Conservation (phyloP, 37 sponge, comb jelly and placozoan genomes). For the Eunapius fragilis region DNA sequence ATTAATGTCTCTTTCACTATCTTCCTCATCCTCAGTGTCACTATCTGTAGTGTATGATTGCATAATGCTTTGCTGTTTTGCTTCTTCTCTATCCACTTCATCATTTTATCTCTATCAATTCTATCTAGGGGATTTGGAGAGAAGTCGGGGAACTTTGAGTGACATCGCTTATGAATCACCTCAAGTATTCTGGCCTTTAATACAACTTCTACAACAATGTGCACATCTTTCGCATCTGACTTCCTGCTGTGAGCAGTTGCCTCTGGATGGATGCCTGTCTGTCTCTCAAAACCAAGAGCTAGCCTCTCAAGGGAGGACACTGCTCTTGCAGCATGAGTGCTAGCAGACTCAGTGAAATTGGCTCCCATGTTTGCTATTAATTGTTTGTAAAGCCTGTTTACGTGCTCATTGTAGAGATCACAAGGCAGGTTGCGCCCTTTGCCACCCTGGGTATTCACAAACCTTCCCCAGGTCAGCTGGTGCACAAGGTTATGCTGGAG, state of each 20-base stretch:
- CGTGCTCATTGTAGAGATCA: slow-evolving; percentile 59
- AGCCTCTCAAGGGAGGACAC: slow-evolving; percentile 19
- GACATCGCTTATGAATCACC: neutral
- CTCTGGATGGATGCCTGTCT: neutral
- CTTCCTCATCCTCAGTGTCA: neutral
- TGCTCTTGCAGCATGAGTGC: slow-evolving; percentile 29
- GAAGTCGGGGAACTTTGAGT: slow-evolving; percentile 2
- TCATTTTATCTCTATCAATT: neutral
- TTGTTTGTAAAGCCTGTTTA: slow-evolving; percentile 41
- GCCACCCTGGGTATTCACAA: slow-evolving; percentile 51
- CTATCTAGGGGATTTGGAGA: slow-evolving; percentile 2
- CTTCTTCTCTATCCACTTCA: neutral
- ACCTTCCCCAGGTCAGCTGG: too few species aligned
- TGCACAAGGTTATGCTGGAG: too few species aligned
- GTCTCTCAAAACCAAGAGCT: slow-evolving; percentile 10
- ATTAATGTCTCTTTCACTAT: neutral
- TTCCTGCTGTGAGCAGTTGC: slow-evolving; percentile 23
- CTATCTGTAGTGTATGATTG: too few species aligned
- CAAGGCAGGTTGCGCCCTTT: slow-evolving; percentile 39
- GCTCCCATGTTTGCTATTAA: slow-evolving; percentile 38
- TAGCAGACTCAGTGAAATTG: slow-evolving; percentile 24
- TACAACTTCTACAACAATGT: neutral
- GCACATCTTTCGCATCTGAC: slow-evolving; percentile 8
- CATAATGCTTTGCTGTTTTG: neutral
- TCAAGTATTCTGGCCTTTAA: neutral